Conservation (phyloP, 2,113 vertebrate species). For the Telmatochromis bifrenatus region DNA sequence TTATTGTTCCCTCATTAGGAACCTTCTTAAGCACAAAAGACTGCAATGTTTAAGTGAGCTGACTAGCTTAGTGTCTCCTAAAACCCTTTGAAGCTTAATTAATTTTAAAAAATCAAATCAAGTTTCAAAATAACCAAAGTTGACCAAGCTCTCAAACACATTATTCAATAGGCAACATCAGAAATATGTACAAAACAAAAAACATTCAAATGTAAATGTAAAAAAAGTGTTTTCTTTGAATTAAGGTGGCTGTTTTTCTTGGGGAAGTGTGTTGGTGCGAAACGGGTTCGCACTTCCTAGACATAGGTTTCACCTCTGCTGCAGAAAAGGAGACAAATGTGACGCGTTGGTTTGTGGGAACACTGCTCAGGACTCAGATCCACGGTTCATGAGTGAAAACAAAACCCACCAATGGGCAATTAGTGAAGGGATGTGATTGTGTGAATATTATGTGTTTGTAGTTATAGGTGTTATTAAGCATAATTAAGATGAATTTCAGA, state of each 20-base stretch:
- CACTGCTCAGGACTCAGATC: conserved; percentile 4
- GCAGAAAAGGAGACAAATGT: conserved; percentile 58
- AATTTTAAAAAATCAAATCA: rapidly evolving
- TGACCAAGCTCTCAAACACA: background rate
- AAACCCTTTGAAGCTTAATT: background rate
- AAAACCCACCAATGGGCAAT: background rate
- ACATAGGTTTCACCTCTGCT: conserved; percentile 6
- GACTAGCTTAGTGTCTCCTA: conserved; percentile 14
- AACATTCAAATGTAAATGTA: background rate
- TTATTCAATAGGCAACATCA: background rate
- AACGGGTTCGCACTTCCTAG: conserved; percentile 16
- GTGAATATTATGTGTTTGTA: background rate
- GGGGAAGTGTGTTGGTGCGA: background rate
- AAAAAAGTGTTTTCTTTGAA: background rate
- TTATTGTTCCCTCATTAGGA: background rate
- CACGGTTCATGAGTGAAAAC: conserved; percentile 1
- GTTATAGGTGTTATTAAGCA: background rate
- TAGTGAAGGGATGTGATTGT: background rate
- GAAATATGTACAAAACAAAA: background rate
- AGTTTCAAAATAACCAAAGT: background rate
- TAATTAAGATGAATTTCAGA: background rate
- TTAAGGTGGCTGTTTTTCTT: background rate
- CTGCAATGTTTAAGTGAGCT: background rate
- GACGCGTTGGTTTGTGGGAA: conserved; percentile 70
- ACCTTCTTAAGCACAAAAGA: background rate